Percentiles rank a stretch among this genome's conserved stretches.
These are phyloP conservation scores for Odontocerum albicorne DNA, from an alignment of 2,888 invertebrate species.

Conservation along the genomic window DNA sequence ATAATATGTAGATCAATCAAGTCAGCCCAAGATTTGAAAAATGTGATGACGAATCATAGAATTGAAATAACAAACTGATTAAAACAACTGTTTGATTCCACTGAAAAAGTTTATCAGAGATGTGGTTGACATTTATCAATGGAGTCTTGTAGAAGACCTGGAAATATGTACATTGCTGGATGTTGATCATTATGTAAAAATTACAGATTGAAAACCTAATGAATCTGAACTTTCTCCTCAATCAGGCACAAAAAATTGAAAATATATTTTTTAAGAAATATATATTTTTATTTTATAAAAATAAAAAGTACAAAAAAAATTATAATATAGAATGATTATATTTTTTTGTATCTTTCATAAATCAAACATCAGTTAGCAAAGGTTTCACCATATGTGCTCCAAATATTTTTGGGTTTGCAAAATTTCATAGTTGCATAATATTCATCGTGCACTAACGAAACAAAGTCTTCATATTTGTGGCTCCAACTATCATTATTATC, in stretches of 20 bases:
- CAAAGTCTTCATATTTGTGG: neutral
- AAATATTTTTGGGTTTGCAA: slow-evolving; percentile 24
- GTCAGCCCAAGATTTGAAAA: too few species aligned
- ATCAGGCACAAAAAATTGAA: neutral
- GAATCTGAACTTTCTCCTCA: neutral
- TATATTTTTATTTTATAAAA: neutral
- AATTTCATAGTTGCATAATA: neutral
- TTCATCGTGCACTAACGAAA: neutral
- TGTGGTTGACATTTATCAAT: too few species aligned
- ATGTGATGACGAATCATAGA: too few species aligned
- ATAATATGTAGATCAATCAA: too few species aligned
- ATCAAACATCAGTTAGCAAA: slow-evolving; percentile 25
- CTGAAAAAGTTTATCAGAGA: too few species aligned
- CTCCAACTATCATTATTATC: neutral
- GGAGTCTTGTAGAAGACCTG: too few species aligned
- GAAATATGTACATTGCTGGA: too few species aligned
- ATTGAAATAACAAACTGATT: too few species aligned
- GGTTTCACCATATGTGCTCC: slow-evolving; percentile 33
- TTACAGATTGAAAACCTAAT: too few species aligned
- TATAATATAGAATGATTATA: neutral
- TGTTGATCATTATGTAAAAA: too few species aligned
- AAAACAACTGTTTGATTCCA: too few species aligned
- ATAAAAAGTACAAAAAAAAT: neutral
- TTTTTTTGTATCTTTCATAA: neutral
- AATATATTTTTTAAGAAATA: neutral